Evolutionary conservation across 2,113 vertebrate genomes (phyloP).

Genomic region (Upupa epops): DNA sequence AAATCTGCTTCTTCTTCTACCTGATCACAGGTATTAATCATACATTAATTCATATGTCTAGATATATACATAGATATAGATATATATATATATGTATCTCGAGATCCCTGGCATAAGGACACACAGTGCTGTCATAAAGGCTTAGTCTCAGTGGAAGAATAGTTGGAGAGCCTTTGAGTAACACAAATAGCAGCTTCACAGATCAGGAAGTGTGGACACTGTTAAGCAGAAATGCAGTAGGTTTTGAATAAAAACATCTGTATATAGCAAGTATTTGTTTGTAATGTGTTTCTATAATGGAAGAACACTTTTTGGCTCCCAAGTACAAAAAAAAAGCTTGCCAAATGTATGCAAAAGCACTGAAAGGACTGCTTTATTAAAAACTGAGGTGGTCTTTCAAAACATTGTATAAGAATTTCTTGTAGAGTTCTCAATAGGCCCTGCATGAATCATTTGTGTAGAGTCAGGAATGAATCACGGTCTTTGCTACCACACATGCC

Average conservation of each 20-base stretch:
- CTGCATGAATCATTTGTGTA: background rate
- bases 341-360: background rate
- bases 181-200: background rate
- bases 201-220: background rate
- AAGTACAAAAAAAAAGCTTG: background rate
- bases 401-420: background rate
- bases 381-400: accelerated
- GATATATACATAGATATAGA: no score
- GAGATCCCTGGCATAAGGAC: no score
- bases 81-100: background rate
- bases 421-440: background rate
- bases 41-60: background rate
- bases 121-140: background rate
- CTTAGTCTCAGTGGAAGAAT: background rate
- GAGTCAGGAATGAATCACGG: accelerated
- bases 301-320: background rate
- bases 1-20: background rate
- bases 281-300: background rate
- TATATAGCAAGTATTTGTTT: background rate
- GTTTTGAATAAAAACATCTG: background rate
- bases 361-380: background rate
- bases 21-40: background rate
- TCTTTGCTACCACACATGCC: accelerated
- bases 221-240: background rate
- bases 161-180: accelerated